phyloP scores from a whole-genome alignment of 1,140 invertebrate species.

The Gryllus bimaculatus region DNA sequence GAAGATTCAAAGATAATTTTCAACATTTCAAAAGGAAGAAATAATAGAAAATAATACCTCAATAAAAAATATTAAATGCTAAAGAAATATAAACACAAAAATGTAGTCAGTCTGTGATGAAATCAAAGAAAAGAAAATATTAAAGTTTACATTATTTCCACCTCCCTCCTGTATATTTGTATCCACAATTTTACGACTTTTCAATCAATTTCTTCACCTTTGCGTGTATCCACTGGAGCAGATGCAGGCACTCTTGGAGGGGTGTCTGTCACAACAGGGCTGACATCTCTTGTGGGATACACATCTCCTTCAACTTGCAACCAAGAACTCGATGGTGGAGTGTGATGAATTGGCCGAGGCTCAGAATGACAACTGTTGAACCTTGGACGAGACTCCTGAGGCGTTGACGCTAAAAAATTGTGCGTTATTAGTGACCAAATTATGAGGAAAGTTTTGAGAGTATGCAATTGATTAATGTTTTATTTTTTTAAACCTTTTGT shows the following conservation, averaged over 20 bases:
- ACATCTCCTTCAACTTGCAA: slow-evolving; percentile 27
- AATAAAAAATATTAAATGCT: too few relatives aligned
- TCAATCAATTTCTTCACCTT: slow-evolving; percentile 18
- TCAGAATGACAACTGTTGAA: slow-evolving; percentile 44
- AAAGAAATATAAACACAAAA: too few relatives aligned
- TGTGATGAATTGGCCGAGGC: slow-evolving; percentile 23
- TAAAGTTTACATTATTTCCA: too few relatives aligned
- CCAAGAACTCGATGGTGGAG: slow-evolving; percentile 16
- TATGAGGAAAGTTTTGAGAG: neutral
- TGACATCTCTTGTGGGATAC: slow-evolving; percentile 28
- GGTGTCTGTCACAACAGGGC: slow-evolving; percentile 7
- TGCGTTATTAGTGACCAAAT: neutral
- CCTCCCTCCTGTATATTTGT: too few relatives aligned
- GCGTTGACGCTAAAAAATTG: slow-evolving; percentile 33
- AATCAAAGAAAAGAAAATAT: too few relatives aligned
- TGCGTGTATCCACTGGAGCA: slow-evolving; percentile 21
- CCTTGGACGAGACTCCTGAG: slow-evolving; percentile 37
- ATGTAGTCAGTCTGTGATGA: too few relatives aligned
- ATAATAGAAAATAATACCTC: too few relatives aligned
- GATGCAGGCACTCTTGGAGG: slow-evolving; percentile 18
- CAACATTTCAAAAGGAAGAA: too few relatives aligned
- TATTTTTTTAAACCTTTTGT: neutral
- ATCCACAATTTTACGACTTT: too few relatives aligned
- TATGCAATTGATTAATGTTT: neutral
- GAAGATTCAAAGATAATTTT: too few relatives aligned